phyloP scores from a whole-genome alignment of 2,113 vertebrate genomes.

The Burhinus oedicnemus region DNA sequence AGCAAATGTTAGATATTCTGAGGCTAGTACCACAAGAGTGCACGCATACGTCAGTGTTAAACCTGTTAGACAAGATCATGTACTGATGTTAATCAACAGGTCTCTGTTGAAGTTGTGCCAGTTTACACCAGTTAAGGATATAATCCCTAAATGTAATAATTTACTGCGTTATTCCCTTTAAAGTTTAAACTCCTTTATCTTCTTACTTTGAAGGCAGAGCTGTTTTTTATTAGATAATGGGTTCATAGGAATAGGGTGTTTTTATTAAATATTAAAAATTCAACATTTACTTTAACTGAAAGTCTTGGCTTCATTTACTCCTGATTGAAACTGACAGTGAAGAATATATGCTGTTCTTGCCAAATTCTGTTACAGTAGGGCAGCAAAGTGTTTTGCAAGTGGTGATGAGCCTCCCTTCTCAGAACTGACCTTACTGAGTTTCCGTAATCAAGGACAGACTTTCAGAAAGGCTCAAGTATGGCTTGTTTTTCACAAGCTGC shows the following conservation, averaged over 20 bases:
- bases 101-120: constrained; percentile 6
- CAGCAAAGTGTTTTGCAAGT: neutral
- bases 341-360: constrained; percentile 35
- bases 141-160: constrained; percentile 56
- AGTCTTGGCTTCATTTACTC: constrained; percentile 43
- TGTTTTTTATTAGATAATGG: constrained; percentile 48
- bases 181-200: constrained; percentile 63
- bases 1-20: neutral
- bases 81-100: neutral
- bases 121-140: neutral
- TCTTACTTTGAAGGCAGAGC: constrained; percentile 34
- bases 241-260: constrained; percentile 54
- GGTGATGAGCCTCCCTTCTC: neutral
- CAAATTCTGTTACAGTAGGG: constrained; percentile 48
- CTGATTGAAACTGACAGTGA: constrained; percentile 60
- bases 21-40: neutral
- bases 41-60: neutral
- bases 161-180: constrained; percentile 55
- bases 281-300: constrained; percentile 52
- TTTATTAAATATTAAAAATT: constrained; percentile 74
- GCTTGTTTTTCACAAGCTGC: neutral
- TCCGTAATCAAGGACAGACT: constrained; percentile 1
- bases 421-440: neutral
- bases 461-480: neutral
- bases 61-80: constrained; percentile 32